Evolutionary conservation across 1,140 invertebrate genomes (phyloP), one percentile per base, ranked within the genome.

Genomic region (Drosophila grimshawi): DNA sequence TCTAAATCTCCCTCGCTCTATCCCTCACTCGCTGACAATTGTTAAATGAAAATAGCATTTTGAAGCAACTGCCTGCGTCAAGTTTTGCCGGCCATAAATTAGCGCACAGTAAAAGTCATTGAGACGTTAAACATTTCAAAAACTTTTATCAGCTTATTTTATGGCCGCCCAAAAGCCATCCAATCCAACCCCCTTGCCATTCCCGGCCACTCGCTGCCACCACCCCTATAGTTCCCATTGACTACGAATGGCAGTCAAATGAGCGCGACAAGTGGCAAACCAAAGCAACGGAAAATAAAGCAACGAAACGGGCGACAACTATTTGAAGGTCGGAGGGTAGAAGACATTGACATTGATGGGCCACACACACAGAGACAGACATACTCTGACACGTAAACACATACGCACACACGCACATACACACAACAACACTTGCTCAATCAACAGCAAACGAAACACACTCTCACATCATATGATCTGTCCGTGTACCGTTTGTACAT

Each of bases 191-290:
- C 4, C 29, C 29, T 3, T 11, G 5, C 27, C 32, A 4, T 6
- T 7, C 37, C 27, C 19, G 19, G 2, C 30, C n/a, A 33, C 11
- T 27, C 10, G 19, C 46, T 10, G 19, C 46, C 3, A 7, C 33
- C 10, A 0, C 32, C 3, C 32, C 32, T 6, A 5, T n/a, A 27
- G 11, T 4, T 7, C 49, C 72, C 83, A 88, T 86, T 86, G 80
- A 83, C 85, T 89, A 80, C 83, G 83, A 83, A 83, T 80, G 69
- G 69, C 73, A 80, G 80, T 76, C 77, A 86, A 89, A 86, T 86
- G 77, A 80, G 67, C 29, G 53, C 37, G 57, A 69, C 71, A 69
- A 74, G 71, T 69, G 66, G 11, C 59, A 49, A 62, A 30, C 32
- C 52, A 41, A 62, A 53, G 57, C 29, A 35, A 19, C n/a, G 30